Conservation (phyloP, 2,888 invertebrate genomes). For the Hypena proboscidalis region DNA sequence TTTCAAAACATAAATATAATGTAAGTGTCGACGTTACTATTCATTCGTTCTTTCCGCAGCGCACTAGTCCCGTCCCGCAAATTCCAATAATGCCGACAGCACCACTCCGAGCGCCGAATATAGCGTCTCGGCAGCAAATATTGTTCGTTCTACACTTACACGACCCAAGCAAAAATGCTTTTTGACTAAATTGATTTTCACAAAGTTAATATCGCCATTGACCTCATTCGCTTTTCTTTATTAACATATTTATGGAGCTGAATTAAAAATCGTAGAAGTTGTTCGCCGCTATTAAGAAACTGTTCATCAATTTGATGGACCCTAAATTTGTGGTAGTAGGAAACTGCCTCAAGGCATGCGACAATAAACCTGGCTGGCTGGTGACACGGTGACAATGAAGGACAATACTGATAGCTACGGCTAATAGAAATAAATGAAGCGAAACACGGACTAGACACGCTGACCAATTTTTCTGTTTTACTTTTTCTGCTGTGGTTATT, state of each 20-base stretch:
- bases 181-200: slow-evolving; percentile 65
- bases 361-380: slow-evolving; percentile 70
- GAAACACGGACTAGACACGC: too few relatives aligned
- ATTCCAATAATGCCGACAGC: slow-evolving; percentile 67
- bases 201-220: slow-evolving; percentile 39
- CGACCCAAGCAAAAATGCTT: slow-evolving; percentile 60
- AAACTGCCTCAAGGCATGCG: slow-evolving; percentile 76
- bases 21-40: slow-evolving; percentile 32
- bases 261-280: slow-evolving; percentile 54
- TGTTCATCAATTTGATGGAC: slow-evolving; percentile 81
- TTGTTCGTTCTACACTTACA: slow-evolving; percentile 62
- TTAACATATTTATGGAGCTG: slow-evolving; percentile 38
- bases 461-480: too few relatives aligned
- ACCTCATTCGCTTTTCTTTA: too few relatives aligned
- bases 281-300: slow-evolving; percentile 71
- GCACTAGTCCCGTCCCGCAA: slow-evolving; percentile 50
- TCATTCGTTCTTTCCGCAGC: slow-evolving; percentile 42
- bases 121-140: slow-evolving; percentile 66
- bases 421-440: slow-evolving; percentile 60
- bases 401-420: too few relatives aligned
- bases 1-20: slow-evolving; percentile 32
- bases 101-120: slow-evolving; percentile 60
- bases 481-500: too few relatives aligned
- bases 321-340: slow-evolving; percentile 76
- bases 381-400: slow-evolving; percentile 75